phyloP scores from a whole-genome alignment of 1,140 invertebrate genomes.

The Saccostrea glomerata region DNA sequence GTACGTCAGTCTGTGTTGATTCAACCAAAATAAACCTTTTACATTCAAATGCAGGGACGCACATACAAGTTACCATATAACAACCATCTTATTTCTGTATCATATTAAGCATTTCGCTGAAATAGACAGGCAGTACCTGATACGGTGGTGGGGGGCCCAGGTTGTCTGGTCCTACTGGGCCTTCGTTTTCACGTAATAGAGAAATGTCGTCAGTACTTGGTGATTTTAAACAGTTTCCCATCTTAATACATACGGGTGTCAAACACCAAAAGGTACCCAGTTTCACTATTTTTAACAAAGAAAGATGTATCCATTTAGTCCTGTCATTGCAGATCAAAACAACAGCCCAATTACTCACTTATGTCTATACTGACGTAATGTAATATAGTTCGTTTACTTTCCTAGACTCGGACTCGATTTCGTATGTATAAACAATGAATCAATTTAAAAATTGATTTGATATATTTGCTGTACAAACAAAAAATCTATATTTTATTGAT shows the following conservation, averaged over 20 bases:
- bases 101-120: constrained; percentile 10
- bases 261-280: constrained; percentile 10
- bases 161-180: constrained; percentile 67
- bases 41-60: not conserved
- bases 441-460: not conserved
- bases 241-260: constrained; percentile 54
- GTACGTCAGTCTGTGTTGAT: not conserved
- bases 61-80: not conserved
- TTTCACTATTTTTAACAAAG: constrained; percentile 26
- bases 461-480: no score
- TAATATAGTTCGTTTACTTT: constrained; percentile 6
- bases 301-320: not conserved
- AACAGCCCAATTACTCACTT: not conserved
- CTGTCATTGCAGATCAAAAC: constrained; percentile 24
- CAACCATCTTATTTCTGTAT: not conserved
- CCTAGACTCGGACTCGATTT: not conserved
- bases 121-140: constrained; percentile 66
- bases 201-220: constrained; percentile 78
- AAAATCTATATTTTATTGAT: no score
- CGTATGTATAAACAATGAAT: not conserved
- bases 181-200: constrained; percentile 74
- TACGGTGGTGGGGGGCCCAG: constrained; percentile 78
- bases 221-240: constrained; percentile 79
- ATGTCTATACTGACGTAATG: constrained; percentile 14
- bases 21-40: not conserved